Percentiles rank a stretch among this genome's conserved stretches.
phyloP scores from a whole-genome alignment of 2,888 invertebrate genomes.

The Oligia fasciuncula region DNA sequence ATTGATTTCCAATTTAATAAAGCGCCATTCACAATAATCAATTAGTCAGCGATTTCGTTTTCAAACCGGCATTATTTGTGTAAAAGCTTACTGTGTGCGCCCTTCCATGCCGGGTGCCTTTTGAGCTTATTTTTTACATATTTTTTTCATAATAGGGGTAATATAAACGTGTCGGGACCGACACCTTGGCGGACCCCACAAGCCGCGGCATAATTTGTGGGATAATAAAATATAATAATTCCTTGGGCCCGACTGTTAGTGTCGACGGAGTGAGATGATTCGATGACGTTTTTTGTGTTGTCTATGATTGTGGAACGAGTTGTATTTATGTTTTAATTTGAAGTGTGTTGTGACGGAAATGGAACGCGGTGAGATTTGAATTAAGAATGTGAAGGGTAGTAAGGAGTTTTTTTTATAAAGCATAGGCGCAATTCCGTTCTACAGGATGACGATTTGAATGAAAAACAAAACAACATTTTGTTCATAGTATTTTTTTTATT shows the following conservation, averaged over 20 bases:
- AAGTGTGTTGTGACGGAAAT: conserved; percentile 62
- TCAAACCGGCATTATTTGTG: conserved; percentile 80
- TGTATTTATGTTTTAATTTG: conserved; percentile 69
- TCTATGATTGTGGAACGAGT: conserved; percentile 65
- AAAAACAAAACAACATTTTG: not conserved
- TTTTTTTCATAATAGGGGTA: conserved; percentile 86
- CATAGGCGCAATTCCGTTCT: not conserved
- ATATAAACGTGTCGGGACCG: conserved; percentile 87
- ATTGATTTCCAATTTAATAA: conserved; percentile 81
- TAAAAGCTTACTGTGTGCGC: conserved; percentile 79
- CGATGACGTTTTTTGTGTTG: conserved; percentile 67
- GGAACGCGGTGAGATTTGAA: conserved; percentile 54
- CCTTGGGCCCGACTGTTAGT: conserved; percentile 69
- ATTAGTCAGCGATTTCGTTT: conserved; percentile 87
- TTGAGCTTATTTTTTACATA: conserved; percentile 78
- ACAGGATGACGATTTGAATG: not conserved
- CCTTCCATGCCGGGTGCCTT: conserved; percentile 77
- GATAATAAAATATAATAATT: conserved; percentile 87
- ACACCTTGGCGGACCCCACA: conserved; percentile 89
- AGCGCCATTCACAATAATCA: conserved; percentile 84
- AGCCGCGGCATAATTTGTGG: conserved; percentile 85
- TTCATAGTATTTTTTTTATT: not conserved
- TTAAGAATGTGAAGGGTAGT: conserved; percentile 40
- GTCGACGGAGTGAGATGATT: conserved; percentile 70
- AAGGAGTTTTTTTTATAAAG: not conserved